phyloP scores from a whole-genome alignment of 2,797 vertebrate species.

The Neoniphon sammara region DNA sequence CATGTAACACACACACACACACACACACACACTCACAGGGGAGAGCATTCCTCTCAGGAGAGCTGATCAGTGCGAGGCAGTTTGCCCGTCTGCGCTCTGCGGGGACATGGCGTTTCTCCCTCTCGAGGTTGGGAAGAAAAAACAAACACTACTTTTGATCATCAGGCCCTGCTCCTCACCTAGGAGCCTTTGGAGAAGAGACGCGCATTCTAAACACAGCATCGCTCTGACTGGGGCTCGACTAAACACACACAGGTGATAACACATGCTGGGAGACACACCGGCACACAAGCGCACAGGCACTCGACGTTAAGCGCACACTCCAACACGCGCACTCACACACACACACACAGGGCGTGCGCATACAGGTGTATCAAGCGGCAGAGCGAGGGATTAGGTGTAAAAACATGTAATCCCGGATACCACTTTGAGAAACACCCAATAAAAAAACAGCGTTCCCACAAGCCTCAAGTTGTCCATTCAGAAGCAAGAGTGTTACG shows the following conservation, averaged over 20 bases:
- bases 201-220: slow-evolving; percentile 72
- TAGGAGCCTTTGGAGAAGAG: slow-evolving; percentile 79
- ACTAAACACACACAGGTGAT: slow-evolving; percentile 72
- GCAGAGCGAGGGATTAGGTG: slow-evolving; percentile 71
- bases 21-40: slow-evolving; percentile 44
- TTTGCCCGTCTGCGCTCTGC: slow-evolving; percentile 87
- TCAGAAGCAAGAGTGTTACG: slow-evolving; percentile 65
- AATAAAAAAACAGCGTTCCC: slow-evolving; percentile 75
- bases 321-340: slow-evolving; percentile 41
- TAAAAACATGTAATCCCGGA: slow-evolving; percentile 70
- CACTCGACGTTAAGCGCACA: slow-evolving; percentile 54
- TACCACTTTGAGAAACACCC: slow-evolving; percentile 75
- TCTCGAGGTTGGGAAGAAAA: slow-evolving; percentile 84
- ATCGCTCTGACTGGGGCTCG: slow-evolving; percentile 56
- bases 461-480: slow-evolving; percentile 79
- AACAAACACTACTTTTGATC: slow-evolving; percentile 89
- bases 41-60: slow-evolving; percentile 85
- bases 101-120: slow-evolving; percentile 87
- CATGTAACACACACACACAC: slow-evolving; percentile 44
- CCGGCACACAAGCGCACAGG: slow-evolving; percentile 56
- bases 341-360: slow-evolving; percentile 47
- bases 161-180: slow-evolving; percentile 80
- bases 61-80: slow-evolving; percentile 88
- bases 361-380: slow-evolving; percentile 67
- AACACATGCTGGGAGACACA: slow-evolving; percentile 61